Percentiles rank a stretch among this genome's conserved stretches.
phyloP scores from a whole-genome alignment of 2,888 invertebrate genomes.

The Atherix ibis region DNA sequence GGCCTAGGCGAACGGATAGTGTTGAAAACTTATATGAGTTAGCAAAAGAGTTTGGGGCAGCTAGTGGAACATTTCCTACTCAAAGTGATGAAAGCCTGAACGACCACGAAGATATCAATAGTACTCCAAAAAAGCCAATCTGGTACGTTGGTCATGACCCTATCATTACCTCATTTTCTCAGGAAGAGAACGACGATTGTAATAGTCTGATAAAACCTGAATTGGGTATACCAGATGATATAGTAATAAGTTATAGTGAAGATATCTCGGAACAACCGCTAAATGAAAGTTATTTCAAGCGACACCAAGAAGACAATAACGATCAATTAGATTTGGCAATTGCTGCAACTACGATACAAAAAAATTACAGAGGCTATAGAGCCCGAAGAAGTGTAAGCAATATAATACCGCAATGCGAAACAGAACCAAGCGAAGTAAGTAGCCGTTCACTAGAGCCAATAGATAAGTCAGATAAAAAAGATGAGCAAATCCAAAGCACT shows the following conservation, averaged over 20 bases:
- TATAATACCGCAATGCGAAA: no score
- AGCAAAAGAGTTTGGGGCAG: no score
- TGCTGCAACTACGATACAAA: constrained; percentile 11
- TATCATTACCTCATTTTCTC: constrained; percentile 11
- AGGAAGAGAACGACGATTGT: neutral
- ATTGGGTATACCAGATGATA: neutral
- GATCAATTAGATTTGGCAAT: neutral
- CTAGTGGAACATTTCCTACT: no score
- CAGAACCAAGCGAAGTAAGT: neutral
- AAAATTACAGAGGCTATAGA: constrained; percentile 11
- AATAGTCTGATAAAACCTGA: neutral
- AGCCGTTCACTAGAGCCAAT: no score
- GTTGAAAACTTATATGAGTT: no score
- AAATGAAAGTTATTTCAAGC: neutral
- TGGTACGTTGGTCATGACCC: constrained; percentile 17
- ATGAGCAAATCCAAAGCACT: no score
- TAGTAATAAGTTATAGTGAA: neutral
- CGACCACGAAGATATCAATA: no score
- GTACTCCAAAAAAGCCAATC: no score
- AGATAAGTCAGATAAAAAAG: no score
- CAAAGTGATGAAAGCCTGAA: no score
- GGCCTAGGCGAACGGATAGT: no score
- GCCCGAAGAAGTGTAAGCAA: constrained; percentile 6
- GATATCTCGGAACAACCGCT: neutral
- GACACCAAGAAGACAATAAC: no score